A percentile compares a stretch with the other conserved stretches of the same genome.
These are phyloP conservation scores for Sylvilagus bachmani DNA, from an alignment of 2,113 vertebrate genomes.

Conservation along the genomic window DNA sequence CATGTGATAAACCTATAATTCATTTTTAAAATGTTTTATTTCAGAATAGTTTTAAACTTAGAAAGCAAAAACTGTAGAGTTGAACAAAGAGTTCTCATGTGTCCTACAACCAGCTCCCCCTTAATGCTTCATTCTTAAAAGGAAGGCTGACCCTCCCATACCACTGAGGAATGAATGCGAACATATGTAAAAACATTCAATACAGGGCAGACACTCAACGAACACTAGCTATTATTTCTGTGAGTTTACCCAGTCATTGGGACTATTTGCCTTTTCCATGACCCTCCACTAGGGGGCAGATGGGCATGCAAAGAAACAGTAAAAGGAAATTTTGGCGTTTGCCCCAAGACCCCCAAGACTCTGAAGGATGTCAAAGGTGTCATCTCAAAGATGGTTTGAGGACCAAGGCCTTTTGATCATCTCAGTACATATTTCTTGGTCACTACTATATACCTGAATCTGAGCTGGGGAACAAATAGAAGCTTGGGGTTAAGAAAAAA, in stretches of 20 bases:
- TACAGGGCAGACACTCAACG: background rate
- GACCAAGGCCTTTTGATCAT: background rate
- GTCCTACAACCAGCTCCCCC: too few species aligned
- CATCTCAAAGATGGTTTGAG: background rate
- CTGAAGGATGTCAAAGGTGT: conserved; percentile 1
- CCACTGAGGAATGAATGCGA: conserved; percentile 16
- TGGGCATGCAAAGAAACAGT: background rate
- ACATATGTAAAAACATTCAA: conserved; percentile 23
- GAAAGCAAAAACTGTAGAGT: too few species aligned
- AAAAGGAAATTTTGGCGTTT: conserved; percentile 12
- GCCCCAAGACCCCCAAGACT: background rate
- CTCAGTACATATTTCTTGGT: conserved; percentile 29
- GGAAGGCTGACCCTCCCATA: too few species aligned
- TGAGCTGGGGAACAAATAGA: conserved; percentile 26
- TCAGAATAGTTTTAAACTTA: too few species aligned
- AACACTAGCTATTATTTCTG: conserved; percentile 36
- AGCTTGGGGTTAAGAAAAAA: conserved; percentile 36
- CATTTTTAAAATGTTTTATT: background rate
- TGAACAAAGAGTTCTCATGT: too few species aligned
- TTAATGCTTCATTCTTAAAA: too few species aligned
- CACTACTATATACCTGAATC: background rate
- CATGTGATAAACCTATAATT: background rate
- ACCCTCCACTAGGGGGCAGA: conserved; percentile 69
- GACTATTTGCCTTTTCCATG: conserved; percentile 11
- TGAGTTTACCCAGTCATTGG: background rate